These are phyloP conservation scores for Corvus cornix DNA, from an alignment of 2,113 vertebrate genomes.

Conservation along the genomic window DNA sequence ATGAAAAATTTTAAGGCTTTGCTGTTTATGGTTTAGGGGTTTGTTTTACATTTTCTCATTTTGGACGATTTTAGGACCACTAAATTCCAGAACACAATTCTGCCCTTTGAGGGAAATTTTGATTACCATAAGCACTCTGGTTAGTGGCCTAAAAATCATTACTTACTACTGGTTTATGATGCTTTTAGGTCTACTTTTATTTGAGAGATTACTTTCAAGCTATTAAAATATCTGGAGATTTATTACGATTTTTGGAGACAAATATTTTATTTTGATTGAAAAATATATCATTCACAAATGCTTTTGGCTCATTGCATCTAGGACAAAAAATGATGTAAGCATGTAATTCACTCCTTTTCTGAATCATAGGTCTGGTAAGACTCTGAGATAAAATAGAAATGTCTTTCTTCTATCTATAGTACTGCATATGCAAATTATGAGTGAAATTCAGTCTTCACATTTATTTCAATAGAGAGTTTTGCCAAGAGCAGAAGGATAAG, in stretches of 20 bases:
- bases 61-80: neutral
- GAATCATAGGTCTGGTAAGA: neutral
- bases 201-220: neutral
- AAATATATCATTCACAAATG: neutral
- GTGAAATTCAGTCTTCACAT: neutral
- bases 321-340: rapidly evolving
- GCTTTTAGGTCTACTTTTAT: neutral
- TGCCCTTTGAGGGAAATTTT: neutral
- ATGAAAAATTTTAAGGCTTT: neutral
- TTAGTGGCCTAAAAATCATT: neutral
- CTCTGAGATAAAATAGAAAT: neutral
- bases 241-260: neutral
- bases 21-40: neutral
- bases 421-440: neutral
- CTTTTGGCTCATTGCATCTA: neutral
- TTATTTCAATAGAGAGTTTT: neutral
- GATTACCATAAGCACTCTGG: neutral
- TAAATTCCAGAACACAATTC: neutral
- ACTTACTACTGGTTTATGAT: neutral
- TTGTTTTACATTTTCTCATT: neutral
- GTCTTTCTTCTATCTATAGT: neutral
- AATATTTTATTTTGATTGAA: neutral
- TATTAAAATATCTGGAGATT: neutral
- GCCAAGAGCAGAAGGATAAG: neutral
- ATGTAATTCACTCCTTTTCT: neutral